Evolutionary conservation across 2,113 vertebrate genomes (phyloP).

Genomic region (Mirza zaza): DNA sequence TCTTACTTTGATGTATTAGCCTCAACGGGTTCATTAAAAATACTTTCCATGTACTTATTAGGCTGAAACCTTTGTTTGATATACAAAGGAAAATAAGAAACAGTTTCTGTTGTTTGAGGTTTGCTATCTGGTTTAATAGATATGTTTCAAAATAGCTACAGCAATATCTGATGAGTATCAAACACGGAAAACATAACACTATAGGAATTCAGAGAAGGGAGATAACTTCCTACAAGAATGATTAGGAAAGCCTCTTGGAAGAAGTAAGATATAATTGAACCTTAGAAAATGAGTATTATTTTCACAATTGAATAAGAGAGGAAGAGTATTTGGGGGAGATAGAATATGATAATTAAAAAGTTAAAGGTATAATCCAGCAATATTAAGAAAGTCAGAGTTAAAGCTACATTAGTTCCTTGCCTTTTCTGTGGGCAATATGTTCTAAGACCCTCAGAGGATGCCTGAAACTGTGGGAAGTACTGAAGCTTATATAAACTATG

Average conservation of each 20-base stretch:
- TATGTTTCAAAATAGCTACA: conserved; percentile 16
- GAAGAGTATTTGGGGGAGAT: neutral
- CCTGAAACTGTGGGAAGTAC: neutral
- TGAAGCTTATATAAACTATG: neutral
- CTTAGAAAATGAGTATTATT: neutral
- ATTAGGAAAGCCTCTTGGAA: neutral
- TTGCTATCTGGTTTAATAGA: conserved; percentile 7
- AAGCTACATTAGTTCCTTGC: neutral
- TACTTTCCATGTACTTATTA: neutral
- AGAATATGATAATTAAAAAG: neutral
- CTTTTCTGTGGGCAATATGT: neutral
- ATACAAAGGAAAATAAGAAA: neutral
- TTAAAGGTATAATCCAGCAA: neutral
- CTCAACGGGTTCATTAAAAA: neutral
- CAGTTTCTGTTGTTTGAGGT: neutral
- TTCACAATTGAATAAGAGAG: neutral
- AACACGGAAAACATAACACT: neutral
- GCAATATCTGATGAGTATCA: neutral
- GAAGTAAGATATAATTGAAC: neutral
- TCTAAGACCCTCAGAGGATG: neutral
- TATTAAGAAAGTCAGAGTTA: neutral
- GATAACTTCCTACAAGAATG: neutral
- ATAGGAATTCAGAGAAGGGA: neutral
- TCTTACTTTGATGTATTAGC: neutral
- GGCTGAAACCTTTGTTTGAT: neutral